Base-by-base conservation (phyloP, 1,140 invertebrate genomes). In the Cylas formicarius region DNA sequence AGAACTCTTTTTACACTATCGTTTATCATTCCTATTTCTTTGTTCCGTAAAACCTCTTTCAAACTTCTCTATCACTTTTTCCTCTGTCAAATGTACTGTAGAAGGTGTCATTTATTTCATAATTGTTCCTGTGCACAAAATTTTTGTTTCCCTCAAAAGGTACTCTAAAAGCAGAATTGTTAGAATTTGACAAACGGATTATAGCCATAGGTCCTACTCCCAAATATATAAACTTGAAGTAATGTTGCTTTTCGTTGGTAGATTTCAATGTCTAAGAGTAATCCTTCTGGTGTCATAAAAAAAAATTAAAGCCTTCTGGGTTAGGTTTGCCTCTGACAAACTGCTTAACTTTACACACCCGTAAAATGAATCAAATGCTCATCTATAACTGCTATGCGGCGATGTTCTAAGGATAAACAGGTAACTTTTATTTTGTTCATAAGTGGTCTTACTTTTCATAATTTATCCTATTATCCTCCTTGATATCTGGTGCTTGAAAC, bases 1-100 rank as follows among this genome's bases (percentile, higher is more conserved):
- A 33, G 60, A 62, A 6, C 48, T 26, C 44, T 50, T 53, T 53
- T 59, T 63, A 35, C 53, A 55, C 57, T 57, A 62, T 26, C 60
- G 29, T 33, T 43, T 46, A 54, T 48, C 36, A 19, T 24, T 10
- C 23, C 48, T 22, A 11, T 32, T 21, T 18, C 20, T 14, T 14
- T 35, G 28, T 41, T 49, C 46, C 14, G 21, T 24, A 20, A 20
- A 49, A 45, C 36, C 41, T 20, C 46, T 3, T 7, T 17, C 18
- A 19, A 44, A 26, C 24, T 27, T 44, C n/a, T 24, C 4, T 10
- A 50, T 40, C 8, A 24, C 29, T 28, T 50, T 43, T 33, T 48
- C 37, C 16, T 38, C 5, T 16, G 43, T 48, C 44, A 36, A 37
- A 26, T 52, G 24, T n/a, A 43, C 37, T 32, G 18, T 13, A 18